Percentiles rank a stretch among this genome's conserved stretches.
Conservation (phyloP, 1,140 invertebrate genomes). For the Maconellicoccus hirsutus region DNA sequence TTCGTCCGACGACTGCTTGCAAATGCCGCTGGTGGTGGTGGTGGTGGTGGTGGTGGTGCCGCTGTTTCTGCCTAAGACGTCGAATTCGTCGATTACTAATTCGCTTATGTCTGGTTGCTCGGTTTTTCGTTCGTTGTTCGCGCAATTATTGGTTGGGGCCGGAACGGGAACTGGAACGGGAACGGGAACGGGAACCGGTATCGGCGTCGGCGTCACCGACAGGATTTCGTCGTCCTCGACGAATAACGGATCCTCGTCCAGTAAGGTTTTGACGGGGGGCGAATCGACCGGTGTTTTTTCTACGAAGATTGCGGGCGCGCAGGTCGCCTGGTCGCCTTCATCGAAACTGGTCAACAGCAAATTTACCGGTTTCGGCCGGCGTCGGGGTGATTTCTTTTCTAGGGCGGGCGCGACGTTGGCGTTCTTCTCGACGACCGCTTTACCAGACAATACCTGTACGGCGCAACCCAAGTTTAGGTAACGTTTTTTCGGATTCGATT, state of each 20-base stretch:
- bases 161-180: neutral
- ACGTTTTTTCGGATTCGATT: slow-evolving; percentile 59
- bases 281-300: slow-evolving; percentile 31
- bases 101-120: slow-evolving; percentile 17
- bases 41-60: neutral
- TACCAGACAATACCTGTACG: slow-evolving; percentile 70
- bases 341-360: slow-evolving; percentile 56
- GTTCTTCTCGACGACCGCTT: slow-evolving; percentile 39
- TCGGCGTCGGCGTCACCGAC: slow-evolving; percentile 27
- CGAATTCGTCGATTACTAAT: slow-evolving; percentile 37
- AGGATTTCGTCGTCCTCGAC: slow-evolving; percentile 1
- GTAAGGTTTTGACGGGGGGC: slow-evolving; percentile 48
- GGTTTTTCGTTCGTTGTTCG: slow-evolving; percentile 2
- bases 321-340: slow-evolving; percentile 31
- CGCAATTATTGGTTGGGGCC: neutral
- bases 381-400: slow-evolving; percentile 31
- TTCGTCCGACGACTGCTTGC: slow-evolving; percentile 28
- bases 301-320: slow-evolving; percentile 24
- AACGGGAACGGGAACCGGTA: slow-evolving; percentile 26
- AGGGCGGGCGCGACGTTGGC: slow-evolving; percentile 32
- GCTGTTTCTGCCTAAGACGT: neutral
- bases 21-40: neutral
- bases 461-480: slow-evolving; percentile 68
- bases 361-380: slow-evolving; percentile 40
- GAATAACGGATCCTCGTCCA: slow-evolving; percentile 50